A percentile compares a stretch with the other conserved stretches of the same genome.
Conservation (phyloP, 2,797 vertebrate species). For the Taenioides sp. region DNA sequence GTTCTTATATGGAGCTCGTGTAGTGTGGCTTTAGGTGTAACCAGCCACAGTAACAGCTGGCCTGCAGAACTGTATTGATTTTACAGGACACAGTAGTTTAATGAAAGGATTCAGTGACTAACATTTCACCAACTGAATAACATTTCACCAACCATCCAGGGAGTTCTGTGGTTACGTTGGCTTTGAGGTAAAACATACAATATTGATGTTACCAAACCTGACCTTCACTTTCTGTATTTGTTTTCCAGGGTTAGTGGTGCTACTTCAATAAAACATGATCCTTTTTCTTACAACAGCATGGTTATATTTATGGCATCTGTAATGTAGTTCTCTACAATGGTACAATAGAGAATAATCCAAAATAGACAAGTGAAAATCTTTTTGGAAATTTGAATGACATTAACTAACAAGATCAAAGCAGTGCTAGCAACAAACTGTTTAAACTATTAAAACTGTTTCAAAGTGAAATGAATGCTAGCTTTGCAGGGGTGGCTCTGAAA, state of each 20-base stretch:
- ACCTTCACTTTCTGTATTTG: not conserved
- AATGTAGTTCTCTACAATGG: no score
- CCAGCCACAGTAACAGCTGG: constrained; percentile 26
- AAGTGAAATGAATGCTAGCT: no score
- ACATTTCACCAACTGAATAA: constrained; percentile 10
- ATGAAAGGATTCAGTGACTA: constrained; percentile 14
- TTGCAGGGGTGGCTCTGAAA: no score
- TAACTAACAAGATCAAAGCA: no score
- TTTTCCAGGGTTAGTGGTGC: not conserved
- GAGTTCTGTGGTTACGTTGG: constrained; percentile 19
- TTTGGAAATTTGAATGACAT: not conserved
- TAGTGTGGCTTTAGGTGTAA: not conserved
- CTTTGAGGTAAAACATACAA: constrained; percentile 11
- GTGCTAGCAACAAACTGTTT: no score
- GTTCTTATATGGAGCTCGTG: not conserved
- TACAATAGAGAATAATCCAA: not conserved
- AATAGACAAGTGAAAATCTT: not conserved
- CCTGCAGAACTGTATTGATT: constrained; percentile 16
- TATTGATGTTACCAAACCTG: constrained; percentile 22
- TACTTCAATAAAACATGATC: not conserved
- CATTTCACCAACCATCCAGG: constrained; percentile 15
- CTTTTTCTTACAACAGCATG: not conserved
- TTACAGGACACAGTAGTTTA: constrained; percentile 19
- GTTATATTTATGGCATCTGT: not conserved
- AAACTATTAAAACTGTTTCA: no score